phyloP scores from a whole-genome alignment of 2,888 invertebrate species.

The Caenorhabditis zanzibari region DNA sequence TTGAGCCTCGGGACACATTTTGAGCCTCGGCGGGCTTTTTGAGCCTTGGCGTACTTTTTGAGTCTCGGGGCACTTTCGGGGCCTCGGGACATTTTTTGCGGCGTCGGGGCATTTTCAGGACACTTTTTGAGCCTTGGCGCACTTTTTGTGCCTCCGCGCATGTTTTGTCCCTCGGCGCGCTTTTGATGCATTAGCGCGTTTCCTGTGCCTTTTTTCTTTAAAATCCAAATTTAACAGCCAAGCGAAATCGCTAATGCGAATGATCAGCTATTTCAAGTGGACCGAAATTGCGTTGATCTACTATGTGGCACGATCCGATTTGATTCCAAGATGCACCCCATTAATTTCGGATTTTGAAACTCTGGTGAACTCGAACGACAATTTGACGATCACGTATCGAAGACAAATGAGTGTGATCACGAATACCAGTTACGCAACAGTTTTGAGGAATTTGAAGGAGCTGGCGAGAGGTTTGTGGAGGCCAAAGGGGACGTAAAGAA shows the following conservation, averaged over 20 bases:
- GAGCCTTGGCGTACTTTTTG: too few relatives aligned
- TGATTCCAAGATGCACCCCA: slow-evolving; percentile 64
- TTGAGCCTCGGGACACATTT: too few relatives aligned
- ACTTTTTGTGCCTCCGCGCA: too few relatives aligned
- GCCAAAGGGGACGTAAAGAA: neutral
- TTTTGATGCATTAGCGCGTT: too few relatives aligned
- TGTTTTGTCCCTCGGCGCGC: too few relatives aligned
- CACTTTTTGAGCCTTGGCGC: too few relatives aligned
- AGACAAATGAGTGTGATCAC: slow-evolving; percentile 67
- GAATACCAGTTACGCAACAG: slow-evolving; percentile 61
- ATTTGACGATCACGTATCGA: slow-evolving; percentile 69
- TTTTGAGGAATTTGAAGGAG: slow-evolving; percentile 53
- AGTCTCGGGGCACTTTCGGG: too few relatives aligned
- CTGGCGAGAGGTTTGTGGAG: slow-evolving; percentile 68
- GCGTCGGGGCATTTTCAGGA: too few relatives aligned
- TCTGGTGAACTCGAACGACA: slow-evolving; percentile 51
- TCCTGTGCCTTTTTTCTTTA: too few relatives aligned
- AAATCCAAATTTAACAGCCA: slow-evolving; percentile 68
- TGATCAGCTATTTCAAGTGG: slow-evolving; percentile 74
- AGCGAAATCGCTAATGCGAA: slow-evolving; percentile 59
- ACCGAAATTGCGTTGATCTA: slow-evolving; percentile 77
- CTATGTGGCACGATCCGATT: slow-evolving; percentile 57
- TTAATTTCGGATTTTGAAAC: slow-evolving; percentile 57
- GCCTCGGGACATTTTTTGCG: too few relatives aligned
- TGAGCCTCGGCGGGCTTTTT: too few relatives aligned